phyloP scores from a whole-genome alignment of 2,113 vertebrate species.

The Halcyon senegalensis region DNA sequence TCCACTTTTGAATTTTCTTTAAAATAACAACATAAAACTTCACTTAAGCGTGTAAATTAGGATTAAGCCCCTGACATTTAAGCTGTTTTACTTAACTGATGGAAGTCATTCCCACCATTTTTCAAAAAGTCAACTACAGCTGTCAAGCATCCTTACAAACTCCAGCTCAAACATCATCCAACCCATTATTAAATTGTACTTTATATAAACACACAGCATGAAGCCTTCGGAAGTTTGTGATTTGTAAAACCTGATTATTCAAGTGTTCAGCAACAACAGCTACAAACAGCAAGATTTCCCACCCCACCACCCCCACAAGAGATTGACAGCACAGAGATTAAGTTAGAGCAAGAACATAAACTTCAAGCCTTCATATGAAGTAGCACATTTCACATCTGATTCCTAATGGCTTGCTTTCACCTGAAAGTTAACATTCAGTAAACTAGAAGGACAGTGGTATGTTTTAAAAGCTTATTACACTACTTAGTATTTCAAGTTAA shows the following conservation, averaged over 20 bases:
- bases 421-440: neutral
- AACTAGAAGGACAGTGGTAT: neutral
- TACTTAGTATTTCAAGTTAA: neutral
- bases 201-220: neutral
- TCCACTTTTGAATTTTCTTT: neutral
- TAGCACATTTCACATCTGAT: neutral
- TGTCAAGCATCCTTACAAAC: neutral
- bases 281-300: neutral
- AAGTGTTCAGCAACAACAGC: neutral
- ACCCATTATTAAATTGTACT: neutral
- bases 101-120: neutral
- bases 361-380: neutral
- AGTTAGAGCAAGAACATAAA: neutral
- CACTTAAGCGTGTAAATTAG: neutral
- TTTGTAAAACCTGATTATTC: neutral
- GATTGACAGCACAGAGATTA: neutral
- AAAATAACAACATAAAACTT: neutral
- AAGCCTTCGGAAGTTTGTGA: neutral
- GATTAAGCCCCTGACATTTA: neutral
- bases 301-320: accelerated
- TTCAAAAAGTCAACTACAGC: neutral
- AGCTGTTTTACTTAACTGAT: neutral
- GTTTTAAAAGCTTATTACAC: neutral
- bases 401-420: neutral
- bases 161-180: neutral